phyloP scores from a whole-genome alignment of 2,888 invertebrate genomes.

The Rotaria sp. region DNA sequence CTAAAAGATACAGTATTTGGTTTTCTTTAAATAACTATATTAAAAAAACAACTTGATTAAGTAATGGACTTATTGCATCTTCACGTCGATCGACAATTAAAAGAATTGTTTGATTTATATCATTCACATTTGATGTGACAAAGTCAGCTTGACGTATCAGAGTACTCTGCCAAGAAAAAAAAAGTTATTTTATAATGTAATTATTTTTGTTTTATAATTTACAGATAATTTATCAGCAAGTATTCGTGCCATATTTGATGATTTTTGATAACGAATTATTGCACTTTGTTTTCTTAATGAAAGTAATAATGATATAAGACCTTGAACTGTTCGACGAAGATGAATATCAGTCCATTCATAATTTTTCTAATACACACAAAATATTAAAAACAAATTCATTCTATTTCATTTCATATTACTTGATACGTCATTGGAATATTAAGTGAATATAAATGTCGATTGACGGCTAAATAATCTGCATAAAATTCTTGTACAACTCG shows the following conservation, averaged over 20 bases:
- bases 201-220: conserved; percentile 41
- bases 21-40: too few relatives aligned
- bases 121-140: conserved; percentile 70
- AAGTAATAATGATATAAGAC: conserved; percentile 74
- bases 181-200: not conserved
- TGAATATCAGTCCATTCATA: conserved; percentile 69
- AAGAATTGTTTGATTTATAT: conserved; percentile 55
- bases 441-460: conserved; percentile 73
- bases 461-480: conserved; percentile 86
- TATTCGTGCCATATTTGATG: conserved; percentile 74
- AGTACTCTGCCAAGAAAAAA: conserved; percentile 61
- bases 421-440: conserved; percentile 57
- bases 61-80: conserved; percentile 87
- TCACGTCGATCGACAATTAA: conserved; percentile 83
- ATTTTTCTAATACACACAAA: conserved; percentile 41
- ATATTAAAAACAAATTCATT: not conserved
- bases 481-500: conserved; percentile 91
- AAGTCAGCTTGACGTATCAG: conserved; percentile 77
- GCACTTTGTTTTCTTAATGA: conserved; percentile 78
- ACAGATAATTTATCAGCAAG: conserved; percentile 74
- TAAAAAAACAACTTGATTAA: conserved; percentile 65
- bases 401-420: conserved; percentile 42
- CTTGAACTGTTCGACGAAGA: conserved; percentile 73
- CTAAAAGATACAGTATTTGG: conserved; percentile 56
- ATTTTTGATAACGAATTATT: conserved; percentile 76